Evolutionary conservation across 2,888 invertebrate genomes (phyloP), one percentile per base, ranked within the genome.

Genomic region (Sisyra terminalis): DNA sequence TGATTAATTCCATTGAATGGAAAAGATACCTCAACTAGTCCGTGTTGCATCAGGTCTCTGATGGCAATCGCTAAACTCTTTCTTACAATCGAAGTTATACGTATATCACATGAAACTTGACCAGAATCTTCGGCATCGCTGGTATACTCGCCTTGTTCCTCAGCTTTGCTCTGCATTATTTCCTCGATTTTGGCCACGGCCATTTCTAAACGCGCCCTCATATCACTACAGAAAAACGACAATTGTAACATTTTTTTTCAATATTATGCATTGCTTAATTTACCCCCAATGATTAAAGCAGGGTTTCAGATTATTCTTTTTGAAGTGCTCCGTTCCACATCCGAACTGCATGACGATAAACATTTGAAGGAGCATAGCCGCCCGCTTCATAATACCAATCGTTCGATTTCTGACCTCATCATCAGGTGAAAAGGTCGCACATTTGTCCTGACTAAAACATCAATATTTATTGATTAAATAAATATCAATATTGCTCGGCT

Each of bases 21-120:
- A n/a, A n/a, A n/a, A 35, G 35, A 11, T 62, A 66, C 57, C 44
- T 75, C 72, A 53, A 75, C 71, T 17, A 93, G 67, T 1, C 98
- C 98, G 63, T 98, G 98, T 58, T 97, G 89, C 50, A 98, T 77
- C 18, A 99, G 67, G 58, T 94, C 90, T 50, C 90, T 71, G 47
- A 98, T 67, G 40, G 92, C 86, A n/a, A 84, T 71, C 11, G 93
- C 83, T 43, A 98, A 70, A 53, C 93, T 87, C 61, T 90, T 90
- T 24, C 98, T 72, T 4, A 98, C 92, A 38, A 86, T 83, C 15
- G 80, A 75, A 1, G 90, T 89, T 39, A 98, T 59, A 49, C 87
- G 85, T 46, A 86, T 82, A 59, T 84, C 82, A 49, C 73, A 70
- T 45, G 65, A 53, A 41, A 64, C 55, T 46, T 57, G 53, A 32